Percentiles rank a stretch among this genome's conserved stretches.
Conservation (phyloP, 2,888 invertebrate species). For the Cryptocheilus praepositus region DNA sequence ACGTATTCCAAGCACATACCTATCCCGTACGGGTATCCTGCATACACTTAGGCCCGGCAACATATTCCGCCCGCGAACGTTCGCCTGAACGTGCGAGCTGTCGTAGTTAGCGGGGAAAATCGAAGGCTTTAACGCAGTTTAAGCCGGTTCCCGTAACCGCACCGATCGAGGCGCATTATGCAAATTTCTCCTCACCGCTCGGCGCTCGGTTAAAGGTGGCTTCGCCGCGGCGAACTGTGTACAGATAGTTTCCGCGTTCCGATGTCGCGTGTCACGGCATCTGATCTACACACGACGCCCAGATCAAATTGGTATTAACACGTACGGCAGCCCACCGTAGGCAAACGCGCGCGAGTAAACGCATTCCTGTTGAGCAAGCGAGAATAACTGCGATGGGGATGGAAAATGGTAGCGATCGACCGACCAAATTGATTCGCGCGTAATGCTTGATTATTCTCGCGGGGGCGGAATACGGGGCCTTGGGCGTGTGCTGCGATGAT, state of each 20-base stretch:
- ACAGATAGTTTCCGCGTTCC: constrained; percentile 8
- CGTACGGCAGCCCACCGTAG: neutral
- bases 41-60: no score
- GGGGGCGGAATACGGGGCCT: no score
- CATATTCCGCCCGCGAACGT: no score
- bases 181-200: constrained; percentile 28
- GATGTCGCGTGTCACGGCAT: constrained; percentile 16
- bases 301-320: constrained; percentile 1
- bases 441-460: no score
- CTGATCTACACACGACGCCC: neutral
- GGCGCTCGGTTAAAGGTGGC: constrained; percentile 11
- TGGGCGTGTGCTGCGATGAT: no score
- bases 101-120: constrained; percentile 19
- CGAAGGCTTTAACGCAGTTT: constrained; percentile 28
- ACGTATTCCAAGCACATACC: no score
- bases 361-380: no score
- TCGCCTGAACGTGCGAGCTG: neutral
- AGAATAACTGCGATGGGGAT: no score
- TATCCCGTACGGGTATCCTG: no score
- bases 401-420: no score
- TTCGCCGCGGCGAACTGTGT: constrained; percentile 10
- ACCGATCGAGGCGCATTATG: constrained; percentile 37
- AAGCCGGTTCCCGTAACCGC: constrained; percentile 27
- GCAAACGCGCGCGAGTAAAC: neutral
- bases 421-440: no score